phyloP scores from a whole-genome alignment of 1,140 invertebrate species.

The Grapholita molesta region DNA sequence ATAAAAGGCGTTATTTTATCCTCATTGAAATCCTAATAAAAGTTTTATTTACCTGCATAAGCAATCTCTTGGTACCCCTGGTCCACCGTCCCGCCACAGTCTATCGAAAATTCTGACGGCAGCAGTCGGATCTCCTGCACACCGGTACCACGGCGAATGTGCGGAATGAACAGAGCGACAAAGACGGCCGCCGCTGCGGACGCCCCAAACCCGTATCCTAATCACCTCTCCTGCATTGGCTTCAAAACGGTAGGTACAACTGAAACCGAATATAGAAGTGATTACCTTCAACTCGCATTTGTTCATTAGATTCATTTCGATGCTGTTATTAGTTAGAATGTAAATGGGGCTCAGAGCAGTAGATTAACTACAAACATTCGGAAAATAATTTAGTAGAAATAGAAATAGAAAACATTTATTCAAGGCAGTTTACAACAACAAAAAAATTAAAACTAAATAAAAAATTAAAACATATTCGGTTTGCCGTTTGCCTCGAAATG shows the following conservation, averaged over 20 bases:
- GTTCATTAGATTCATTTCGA: too few relatives aligned
- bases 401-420: too few relatives aligned
- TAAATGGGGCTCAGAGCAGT: too few relatives aligned
- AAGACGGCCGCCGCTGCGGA: conserved; percentile 80
- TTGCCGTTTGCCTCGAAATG: too few relatives aligned
- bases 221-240: conserved; percentile 88
- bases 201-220: conserved; percentile 82
- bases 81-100: conserved; percentile 81
- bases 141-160: conserved; percentile 85
- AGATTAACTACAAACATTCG: too few relatives aligned
- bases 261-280: conserved; percentile 72
- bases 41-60: conserved; percentile 79
- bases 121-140: conserved; percentile 80
- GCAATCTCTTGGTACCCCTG: conserved; percentile 83
- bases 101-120: conserved; percentile 83
- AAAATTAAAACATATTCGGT: too few relatives aligned
- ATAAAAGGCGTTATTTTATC: too few relatives aligned
- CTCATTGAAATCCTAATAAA: not conserved
- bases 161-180: conserved; percentile 81
- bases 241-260: conserved; percentile 92
- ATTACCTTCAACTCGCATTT: too few relatives aligned
- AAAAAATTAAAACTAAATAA: too few relatives aligned
- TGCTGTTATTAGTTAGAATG: too few relatives aligned
- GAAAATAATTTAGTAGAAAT: too few relatives aligned
- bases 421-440: too few relatives aligned